Percentiles rank a stretch among this genome's conserved stretches.
phyloP scores from a whole-genome alignment of 1,140 invertebrate species.

The Hirudo medicinalis region DNA sequence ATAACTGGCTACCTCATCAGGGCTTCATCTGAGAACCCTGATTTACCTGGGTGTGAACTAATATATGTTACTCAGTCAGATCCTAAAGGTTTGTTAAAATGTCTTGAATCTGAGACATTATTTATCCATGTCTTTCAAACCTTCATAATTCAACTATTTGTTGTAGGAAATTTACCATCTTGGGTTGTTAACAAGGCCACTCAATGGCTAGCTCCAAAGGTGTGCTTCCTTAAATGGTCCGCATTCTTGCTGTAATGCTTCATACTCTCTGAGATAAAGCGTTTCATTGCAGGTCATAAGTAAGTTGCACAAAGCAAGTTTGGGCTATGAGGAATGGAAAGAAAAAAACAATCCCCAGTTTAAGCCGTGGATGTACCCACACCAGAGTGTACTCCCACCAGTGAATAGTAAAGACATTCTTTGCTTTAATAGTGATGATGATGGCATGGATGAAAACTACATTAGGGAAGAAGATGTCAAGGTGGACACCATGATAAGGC shows the following conservation, averaged over 20 bases:
- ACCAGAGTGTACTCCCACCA: constrained; percentile 57
- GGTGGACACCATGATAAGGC: constrained; percentile 16
- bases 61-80: constrained; percentile 76
- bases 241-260: neutral
- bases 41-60: constrained; percentile 52
- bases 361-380: constrained; percentile 74
- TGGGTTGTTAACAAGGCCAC: constrained; percentile 81
- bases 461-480: constrained; percentile 21
- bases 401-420: constrained; percentile 38
- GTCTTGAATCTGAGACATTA: neutral
- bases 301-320: constrained; percentile 63
- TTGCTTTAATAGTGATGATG: constrained; percentile 15
- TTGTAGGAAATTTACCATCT: constrained; percentile 55
- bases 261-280: neutral
- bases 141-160: neutral
- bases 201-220: constrained; percentile 67
- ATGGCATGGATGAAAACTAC: constrained; percentile 17
- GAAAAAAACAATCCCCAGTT: constrained; percentile 55
- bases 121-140: too few species aligned
- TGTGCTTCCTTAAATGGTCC: constrained; percentile 25
- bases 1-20: constrained; percentile 54
- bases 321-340: constrained; percentile 67
- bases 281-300: constrained; percentile 48
- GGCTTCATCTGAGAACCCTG: constrained; percentile 35
- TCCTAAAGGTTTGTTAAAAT: constrained; percentile 52